Percentiles rank a stretch among this genome's conserved stretches.
Conservation (phyloP, 2,113 vertebrate species). For the Microcebus tavaratra region DNA sequence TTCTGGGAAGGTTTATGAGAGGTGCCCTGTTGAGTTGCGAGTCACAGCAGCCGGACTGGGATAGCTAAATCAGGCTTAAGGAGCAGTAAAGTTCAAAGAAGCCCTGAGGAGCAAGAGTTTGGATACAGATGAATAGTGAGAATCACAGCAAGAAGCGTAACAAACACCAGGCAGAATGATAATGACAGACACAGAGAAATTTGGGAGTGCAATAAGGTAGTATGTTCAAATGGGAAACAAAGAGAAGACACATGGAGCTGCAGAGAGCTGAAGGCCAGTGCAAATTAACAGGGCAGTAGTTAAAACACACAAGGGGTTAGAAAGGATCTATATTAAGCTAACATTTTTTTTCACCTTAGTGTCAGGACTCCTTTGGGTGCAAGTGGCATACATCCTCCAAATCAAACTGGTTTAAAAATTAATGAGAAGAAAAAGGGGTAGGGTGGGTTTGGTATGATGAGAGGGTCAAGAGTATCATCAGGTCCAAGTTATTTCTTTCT, state of each 20-base stretch:
- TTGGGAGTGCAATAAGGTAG: neutral
- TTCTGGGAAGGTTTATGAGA: neutral
- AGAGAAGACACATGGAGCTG: fast-evolving
- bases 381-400: neutral
- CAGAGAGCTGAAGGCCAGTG: neutral
- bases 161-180: neutral
- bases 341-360: neutral
- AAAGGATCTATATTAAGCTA: neutral
- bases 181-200: neutral
- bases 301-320: neutral
- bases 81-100: neutral
- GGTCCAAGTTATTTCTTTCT: neutral
- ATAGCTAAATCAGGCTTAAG: neutral
- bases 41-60: neutral
- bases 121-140: neutral
- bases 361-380: neutral
- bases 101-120: neutral
- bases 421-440: neutral
- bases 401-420: neutral
- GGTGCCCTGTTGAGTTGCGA: neutral
- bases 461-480: neutral
- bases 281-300: neutral
- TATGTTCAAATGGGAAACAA: neutral
- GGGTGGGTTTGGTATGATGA: neutral
- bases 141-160: neutral